Evolutionary conservation across 2,797 vertebrate genomes (phyloP), one percentile per base, ranked within the genome.

Genomic region (Scolopax bukidnonensis): DNA sequence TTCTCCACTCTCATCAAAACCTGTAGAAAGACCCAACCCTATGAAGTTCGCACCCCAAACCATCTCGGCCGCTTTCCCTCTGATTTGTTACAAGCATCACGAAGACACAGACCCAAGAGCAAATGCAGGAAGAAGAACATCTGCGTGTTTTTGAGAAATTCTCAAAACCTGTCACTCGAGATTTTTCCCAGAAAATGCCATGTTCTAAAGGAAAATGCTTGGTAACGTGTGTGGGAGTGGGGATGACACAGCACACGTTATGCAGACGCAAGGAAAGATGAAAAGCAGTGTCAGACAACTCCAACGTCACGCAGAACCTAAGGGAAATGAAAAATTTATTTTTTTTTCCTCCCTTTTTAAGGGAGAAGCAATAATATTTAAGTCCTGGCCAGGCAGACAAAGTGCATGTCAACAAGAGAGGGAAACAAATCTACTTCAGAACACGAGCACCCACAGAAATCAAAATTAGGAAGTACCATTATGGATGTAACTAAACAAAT

Each of bases 1-100:
- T 0, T 8, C 33, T 63, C 50, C 11, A 4, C 5, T 16, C 12
- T 20, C 56, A 16, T 6, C 0, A 0, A 32, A 51, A 56, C n/a
- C 68, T 14, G 59, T 41, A 14, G 38, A 20, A 68, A 60, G 18
- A 16, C 53, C 28, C 40, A 18, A 12, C 9, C n/a, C 23, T 19
- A 11, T 1, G 10, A 47, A 25, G 7, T 11, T 1, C 10, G 24
- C 27, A 7, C 6, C 24, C 43, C 68, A 12, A 33, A 48, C 11
- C 11, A 18, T 3, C 25, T 45, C 12, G 14, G 47, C 5, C 10
- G 0, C 14, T 11, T 43, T 68, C 32, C n/a, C 43, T 45, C 53
- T 4, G 2, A 9, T 11, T 4, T 48, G 12, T 21, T 36, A 13
- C 1, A 12, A 2, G 20, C 40, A 4, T 3, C 12, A 30, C 2